These are phyloP conservation scores for Oryctes rhinoceros DNA, from an alignment of 1,140 invertebrate species.

Conservation along the genomic window DNA sequence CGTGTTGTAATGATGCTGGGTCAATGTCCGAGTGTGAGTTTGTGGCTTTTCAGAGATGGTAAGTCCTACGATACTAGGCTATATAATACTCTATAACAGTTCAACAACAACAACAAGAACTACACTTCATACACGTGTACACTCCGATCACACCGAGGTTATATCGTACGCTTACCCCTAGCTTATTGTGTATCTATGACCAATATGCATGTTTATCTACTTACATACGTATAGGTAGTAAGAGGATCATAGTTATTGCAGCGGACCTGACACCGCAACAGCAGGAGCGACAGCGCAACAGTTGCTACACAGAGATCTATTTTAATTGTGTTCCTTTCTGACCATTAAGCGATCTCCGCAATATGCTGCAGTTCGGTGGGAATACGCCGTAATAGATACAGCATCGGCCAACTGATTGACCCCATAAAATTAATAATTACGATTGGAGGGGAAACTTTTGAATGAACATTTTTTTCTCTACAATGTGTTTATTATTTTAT, in stretches of 20 bases:
- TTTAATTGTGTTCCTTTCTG: slow-evolving; percentile 25
- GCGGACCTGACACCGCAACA: not conserved
- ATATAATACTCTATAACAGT: slow-evolving; percentile 34
- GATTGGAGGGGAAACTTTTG: not conserved
- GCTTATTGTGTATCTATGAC: slow-evolving; percentile 37
- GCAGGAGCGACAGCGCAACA: not conserved
- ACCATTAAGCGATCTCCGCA: not conserved
- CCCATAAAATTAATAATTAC: slow-evolving; percentile 14
- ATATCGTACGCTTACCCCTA: slow-evolving; percentile 22
- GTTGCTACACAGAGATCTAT: slow-evolving; percentile 23
- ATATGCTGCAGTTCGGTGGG: slow-evolving; percentile 6
- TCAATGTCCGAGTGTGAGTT: slow-evolving; percentile 38
- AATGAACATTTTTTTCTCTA: not conserved
- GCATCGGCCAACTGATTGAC: slow-evolving; percentile 18
- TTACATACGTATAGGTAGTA: slow-evolving; percentile 4
- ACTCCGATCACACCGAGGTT: slow-evolving; percentile 6
- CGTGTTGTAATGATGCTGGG: slow-evolving; percentile 57
- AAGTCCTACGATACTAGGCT: slow-evolving; percentile 34
- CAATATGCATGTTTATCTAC: slow-evolving; percentile 9
- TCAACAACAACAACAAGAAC: slow-evolving; percentile 29
- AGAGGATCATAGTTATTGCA: slow-evolving; percentile 16
- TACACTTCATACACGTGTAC: slow-evolving; percentile 25
- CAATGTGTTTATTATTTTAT: too few relatives aligned
- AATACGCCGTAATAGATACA: not conserved
- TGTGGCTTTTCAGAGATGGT: slow-evolving; percentile 37